Conservation (phyloP, 2,113 vertebrate genomes). For the Oreochromis spilurus region DNA sequence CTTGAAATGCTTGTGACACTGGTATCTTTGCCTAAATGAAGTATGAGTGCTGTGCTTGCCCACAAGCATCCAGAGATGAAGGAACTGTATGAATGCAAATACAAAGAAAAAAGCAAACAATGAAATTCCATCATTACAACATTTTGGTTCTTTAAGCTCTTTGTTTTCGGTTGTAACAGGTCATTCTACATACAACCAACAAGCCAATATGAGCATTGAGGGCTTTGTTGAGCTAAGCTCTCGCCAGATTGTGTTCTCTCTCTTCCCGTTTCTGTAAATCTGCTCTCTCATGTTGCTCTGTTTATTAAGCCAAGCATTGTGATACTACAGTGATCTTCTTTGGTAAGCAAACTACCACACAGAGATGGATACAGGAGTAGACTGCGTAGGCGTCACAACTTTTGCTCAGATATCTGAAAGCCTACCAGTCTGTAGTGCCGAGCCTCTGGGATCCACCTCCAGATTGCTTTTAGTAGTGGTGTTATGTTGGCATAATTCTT, state of each 20-base stretch:
- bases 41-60: background rate
- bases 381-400: slow-evolving; percentile 58
- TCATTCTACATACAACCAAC: background rate
- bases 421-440: slow-evolving; percentile 32
- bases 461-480: slow-evolving; percentile 15
- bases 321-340: slow-evolving; percentile 51
- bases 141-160: background rate
- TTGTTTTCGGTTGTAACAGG: background rate
- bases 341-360: slow-evolving; percentile 21
- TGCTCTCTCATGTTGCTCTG: slow-evolving; percentile 27
- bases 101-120: background rate
- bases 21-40: background rate
- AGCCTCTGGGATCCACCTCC: slow-evolving; percentile 49
- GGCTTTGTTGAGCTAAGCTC: slow-evolving; percentile 48
- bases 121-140: background rate
- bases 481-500: background rate
- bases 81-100: background rate
- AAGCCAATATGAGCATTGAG: slow-evolving; percentile 34
- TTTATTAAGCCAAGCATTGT: slow-evolving; percentile 46
- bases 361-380: slow-evolving; percentile 26
- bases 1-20: background rate
- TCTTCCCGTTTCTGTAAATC: slow-evolving; percentile 32
- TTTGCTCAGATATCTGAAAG: slow-evolving; percentile 48
- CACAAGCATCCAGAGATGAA: background rate
- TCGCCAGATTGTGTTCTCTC: slow-evolving; percentile 50